Evolutionary conservation across 2,797 vertebrate species (phyloP), one percentile per base, ranked within the genome.

Genomic region (Platyrinchus mystaceus): DNA sequence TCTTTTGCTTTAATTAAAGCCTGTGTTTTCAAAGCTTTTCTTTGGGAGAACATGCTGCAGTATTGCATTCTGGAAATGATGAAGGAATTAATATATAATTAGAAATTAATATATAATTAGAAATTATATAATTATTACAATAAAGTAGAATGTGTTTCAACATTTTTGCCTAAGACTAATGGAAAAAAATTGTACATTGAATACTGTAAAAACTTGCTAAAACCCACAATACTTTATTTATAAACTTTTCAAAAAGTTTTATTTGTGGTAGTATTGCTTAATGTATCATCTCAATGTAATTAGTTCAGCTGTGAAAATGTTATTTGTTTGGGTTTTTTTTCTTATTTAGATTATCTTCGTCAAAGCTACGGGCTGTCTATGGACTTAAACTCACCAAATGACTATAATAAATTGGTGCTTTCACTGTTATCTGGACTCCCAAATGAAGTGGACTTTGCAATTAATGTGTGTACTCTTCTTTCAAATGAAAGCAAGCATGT

Each of bases 331-430:
- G 32, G 3, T 44, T 44, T 53, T 60, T 81, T 89, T 95, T 69
- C 50, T 88, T 44, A 83, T 49, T 83, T 98, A 99, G 99, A 99
- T 98, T 99, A 99, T 98, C 98, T 99, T 96, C 99, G 99, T 97
- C 99, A 99, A 98, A 99, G 99, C 98, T 99, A 99, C 97, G 99
- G 99, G 96, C 98, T 99, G 93, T 99, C 99, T 93, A 98, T 98
- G 95, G 99, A 99, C 96, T 99, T 99, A 91, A 98, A 98, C 95
- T 98, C 99, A 79, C 98, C 99, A 97, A 99, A 99, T 85, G 99
- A 99, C 98, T 99, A 99, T 98, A 99, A 99, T 98, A 99, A 99
- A 98, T 98, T 99, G 99, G 99, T 99, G 99, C 99, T 99, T 97
- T 99, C 99, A 91, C 98, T 99, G 89, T 98, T 99, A 86, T 99